phyloP scores from a whole-genome alignment of 1,140 invertebrate species.

The Limonius californicus region DNA sequence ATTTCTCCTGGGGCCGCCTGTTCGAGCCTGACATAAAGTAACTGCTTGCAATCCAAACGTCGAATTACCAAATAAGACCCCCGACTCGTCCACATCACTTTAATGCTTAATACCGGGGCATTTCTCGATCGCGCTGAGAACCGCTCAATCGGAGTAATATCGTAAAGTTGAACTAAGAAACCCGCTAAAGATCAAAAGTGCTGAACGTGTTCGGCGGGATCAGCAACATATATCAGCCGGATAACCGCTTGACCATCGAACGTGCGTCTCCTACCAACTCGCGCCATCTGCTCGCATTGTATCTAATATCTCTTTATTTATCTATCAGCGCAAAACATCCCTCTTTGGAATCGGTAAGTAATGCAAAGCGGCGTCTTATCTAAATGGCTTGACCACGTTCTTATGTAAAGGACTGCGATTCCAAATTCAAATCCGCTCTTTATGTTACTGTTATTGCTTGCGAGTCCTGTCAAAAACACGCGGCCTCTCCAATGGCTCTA shows the following conservation, averaged over 20 bases:
- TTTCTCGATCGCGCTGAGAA: slow-evolving; percentile 3
- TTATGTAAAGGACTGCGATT: slow-evolving; percentile 28
- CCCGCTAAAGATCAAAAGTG: slow-evolving; percentile 32
- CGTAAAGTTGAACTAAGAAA: slow-evolving; percentile 26
- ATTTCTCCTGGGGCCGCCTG: slow-evolving; percentile 9
- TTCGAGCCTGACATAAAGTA: slow-evolving; percentile 16
- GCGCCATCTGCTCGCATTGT: slow-evolving; percentile 29
- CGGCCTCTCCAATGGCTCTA: slow-evolving; percentile 17
- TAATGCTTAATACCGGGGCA: slow-evolving; percentile 3
- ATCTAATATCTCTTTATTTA: slow-evolving; percentile 41
- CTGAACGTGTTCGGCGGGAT: slow-evolving; percentile 33
- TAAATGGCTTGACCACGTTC: slow-evolving; percentile 42
- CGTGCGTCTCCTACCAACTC: slow-evolving; percentile 32
- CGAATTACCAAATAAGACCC: slow-evolving; percentile 3
- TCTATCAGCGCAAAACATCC: slow-evolving; percentile 41
- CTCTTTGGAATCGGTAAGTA: slow-evolving; percentile 28
- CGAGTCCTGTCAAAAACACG: slow-evolving; percentile 35
- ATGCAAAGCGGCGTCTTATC: slow-evolving; percentile 36
- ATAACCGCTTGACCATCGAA: slow-evolving; percentile 36
- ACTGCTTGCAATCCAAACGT: slow-evolving; percentile 18
- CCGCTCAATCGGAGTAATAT: slow-evolving; percentile 26
- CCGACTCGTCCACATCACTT: neutral
- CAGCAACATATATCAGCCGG: slow-evolving; percentile 34
- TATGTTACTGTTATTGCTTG: slow-evolving; percentile 38
- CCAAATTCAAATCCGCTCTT: slow-evolving; percentile 38